phyloP scores from a whole-genome alignment of 2,113 vertebrate genomes.

The Neotragus moschatus region DNA sequence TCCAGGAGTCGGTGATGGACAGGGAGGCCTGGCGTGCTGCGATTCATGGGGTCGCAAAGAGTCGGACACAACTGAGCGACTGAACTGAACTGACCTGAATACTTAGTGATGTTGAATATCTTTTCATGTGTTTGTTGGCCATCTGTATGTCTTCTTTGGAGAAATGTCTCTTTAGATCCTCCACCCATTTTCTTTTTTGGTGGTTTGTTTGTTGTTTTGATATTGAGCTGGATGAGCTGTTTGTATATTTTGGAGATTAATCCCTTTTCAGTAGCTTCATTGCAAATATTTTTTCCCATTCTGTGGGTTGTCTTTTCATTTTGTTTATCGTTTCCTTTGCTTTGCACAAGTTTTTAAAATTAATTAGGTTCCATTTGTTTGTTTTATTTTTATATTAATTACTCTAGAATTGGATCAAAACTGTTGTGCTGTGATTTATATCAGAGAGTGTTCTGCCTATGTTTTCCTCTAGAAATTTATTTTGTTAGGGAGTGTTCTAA shows the following conservation, averaged over 20 bases:
- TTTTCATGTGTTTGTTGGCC: not conserved
- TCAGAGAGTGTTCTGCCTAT: not conserved
- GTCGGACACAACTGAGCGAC: no score
- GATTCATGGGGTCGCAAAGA: no score
- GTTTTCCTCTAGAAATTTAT: not conserved
- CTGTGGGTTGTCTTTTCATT: not conserved
- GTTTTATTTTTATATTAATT: not conserved
- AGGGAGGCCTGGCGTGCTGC: no score
- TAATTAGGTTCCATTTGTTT: not conserved
- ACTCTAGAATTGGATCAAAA: not conserved
- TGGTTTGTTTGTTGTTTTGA: not conserved
- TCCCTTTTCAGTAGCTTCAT: not conserved
- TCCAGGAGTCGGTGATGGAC: no score
- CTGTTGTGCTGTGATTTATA: not conserved
- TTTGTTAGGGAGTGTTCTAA: not conserved
- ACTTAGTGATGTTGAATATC: not conserved
- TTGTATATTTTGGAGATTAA: not conserved
- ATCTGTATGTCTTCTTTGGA: not conserved
- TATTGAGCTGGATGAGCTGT: not conserved
- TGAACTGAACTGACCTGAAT: no score
- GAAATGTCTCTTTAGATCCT: not conserved
- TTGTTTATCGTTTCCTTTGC: not conserved
- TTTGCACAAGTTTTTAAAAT: not conserved
- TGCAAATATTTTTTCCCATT: not conserved
- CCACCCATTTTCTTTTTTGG: not conserved